Conservation (phyloP, 2,113 vertebrate species). For the Chroicocephalus ridibundus region DNA sequence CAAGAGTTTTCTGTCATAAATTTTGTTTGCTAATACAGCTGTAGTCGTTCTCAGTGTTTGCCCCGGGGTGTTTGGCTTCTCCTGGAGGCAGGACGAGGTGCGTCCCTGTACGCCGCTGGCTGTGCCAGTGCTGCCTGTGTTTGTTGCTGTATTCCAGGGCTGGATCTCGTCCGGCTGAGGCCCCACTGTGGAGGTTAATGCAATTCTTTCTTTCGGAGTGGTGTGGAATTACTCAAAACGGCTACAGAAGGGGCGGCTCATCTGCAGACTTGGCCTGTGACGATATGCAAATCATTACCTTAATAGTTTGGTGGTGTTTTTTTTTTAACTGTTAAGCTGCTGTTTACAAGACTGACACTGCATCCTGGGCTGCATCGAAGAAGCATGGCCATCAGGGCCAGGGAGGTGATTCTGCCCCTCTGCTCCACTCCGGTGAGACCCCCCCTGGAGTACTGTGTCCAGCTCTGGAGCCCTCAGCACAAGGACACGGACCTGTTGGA, state of each 20-base stretch:
- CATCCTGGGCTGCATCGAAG: not conserved
- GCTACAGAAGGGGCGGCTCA: fast-evolving
- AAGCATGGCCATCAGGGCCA: not conserved
- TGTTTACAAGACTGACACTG: not conserved
- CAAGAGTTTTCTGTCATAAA: not conserved
- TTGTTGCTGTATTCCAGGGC: not conserved
- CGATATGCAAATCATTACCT: fast-evolving
- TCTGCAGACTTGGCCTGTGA: fast-evolving
- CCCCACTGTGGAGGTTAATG: too few relatives aligned
- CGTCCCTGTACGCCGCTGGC: fast-evolving
- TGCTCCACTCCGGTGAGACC: not conserved
- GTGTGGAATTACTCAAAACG: not conserved
- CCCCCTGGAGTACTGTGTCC: not conserved
- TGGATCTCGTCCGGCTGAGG: fast-evolving
- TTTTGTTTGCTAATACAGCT: not conserved
- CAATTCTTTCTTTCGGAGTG: too few relatives aligned
- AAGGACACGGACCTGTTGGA: not conserved
- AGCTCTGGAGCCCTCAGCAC: not conserved
- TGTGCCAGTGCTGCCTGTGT: fast-evolving
- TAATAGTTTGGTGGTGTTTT: too few relatives aligned
- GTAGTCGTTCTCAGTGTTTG: fast-evolving
- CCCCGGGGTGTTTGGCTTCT: not conserved
- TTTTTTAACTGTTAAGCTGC: too few relatives aligned
- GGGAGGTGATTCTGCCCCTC: not conserved
- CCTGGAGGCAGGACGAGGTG: fast-evolving